A percentile compares a stretch with the other conserved stretches of the same genome.
Conservation (phyloP, 2,113 vertebrate genomes). For the Puntigrus tetrazona region DNA sequence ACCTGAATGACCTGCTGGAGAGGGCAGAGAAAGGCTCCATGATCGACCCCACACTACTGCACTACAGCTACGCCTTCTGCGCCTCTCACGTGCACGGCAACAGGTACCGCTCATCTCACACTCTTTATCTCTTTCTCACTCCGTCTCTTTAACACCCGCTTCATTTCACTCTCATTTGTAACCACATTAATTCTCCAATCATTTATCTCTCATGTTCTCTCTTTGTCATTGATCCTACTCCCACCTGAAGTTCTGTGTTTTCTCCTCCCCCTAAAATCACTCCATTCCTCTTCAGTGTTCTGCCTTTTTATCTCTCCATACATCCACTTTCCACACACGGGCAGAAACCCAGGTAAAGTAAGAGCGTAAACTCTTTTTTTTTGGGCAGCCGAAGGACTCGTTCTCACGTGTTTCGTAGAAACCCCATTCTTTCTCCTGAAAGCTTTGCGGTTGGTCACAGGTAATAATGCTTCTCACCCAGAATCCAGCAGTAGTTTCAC, state of each 20-base stretch:
- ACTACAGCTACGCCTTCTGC: slow-evolving; percentile 99
- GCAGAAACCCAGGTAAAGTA: slow-evolving; percentile 38
- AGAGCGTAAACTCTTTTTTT: not conserved
- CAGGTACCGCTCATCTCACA: slow-evolving; percentile 78
- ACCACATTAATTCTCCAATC: slow-evolving; percentile 1
- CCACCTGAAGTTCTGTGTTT: slow-evolving; percentile 7
- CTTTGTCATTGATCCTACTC: not conserved
- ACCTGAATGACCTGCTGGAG: slow-evolving; percentile 94
- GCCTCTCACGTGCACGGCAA: slow-evolving; percentile 98
- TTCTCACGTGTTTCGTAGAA: not conserved
- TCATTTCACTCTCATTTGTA: slow-evolving; percentile 10
- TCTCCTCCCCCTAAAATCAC: slow-evolving; percentile 14
- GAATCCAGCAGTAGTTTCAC: not conserved
- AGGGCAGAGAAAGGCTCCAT: slow-evolving; percentile 97
- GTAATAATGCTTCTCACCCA: not conserved
- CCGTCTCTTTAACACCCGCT: not conserved
- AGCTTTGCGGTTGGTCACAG: not conserved
- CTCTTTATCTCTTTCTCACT: not conserved
- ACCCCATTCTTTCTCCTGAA: slow-evolving; percentile 14
- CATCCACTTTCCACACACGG: slow-evolving; percentile 26
- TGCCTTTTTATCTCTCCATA: slow-evolving; percentile 39
- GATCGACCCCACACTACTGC: slow-evolving; percentile 98
- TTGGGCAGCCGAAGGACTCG: not conserved
- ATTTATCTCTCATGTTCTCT: slow-evolving; percentile 16
- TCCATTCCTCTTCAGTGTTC: slow-evolving; percentile 36